Evolutionary conservation across 2,888 invertebrate genomes (phyloP).

Genomic region (Philereme transversata): DNA sequence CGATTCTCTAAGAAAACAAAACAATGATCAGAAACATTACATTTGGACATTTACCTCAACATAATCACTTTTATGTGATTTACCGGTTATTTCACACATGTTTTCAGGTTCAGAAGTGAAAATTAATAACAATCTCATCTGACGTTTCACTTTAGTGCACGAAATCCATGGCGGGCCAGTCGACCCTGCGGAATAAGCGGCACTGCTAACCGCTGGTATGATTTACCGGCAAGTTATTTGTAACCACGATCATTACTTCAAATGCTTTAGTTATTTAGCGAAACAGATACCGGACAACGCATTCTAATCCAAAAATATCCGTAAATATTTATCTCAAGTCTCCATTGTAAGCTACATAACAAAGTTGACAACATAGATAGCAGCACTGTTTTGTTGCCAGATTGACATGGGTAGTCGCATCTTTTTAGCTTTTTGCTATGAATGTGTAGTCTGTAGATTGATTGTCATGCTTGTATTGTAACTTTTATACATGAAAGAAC

Average conservation of each 20-base stretch:
- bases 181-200: conserved; percentile 43
- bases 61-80: conserved; percentile 17
- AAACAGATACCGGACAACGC: conserved; percentile 50
- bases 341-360: conserved; percentile 84
- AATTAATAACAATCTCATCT: conserved; percentile 68
- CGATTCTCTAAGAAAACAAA: not conserved
- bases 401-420: conserved; percentile 82
- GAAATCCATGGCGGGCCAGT: conserved; percentile 80
- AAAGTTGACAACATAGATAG: conserved; percentile 93
- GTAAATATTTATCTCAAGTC: conserved; percentile 87
- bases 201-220: conserved; percentile 1
- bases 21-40: conserved; percentile 3
- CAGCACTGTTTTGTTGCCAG: conserved; percentile 86
- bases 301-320: conserved; percentile 70
- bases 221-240: conserved; percentile 3
- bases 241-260: conserved; percentile 18
- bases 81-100: conserved; percentile 29
- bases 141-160: conserved; percentile 79
- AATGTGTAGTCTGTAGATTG: conserved; percentile 42
- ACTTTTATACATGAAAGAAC: conserved; percentile 44
- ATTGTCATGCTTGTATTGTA: conserved; percentile 36
- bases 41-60: conserved; percentile 42
- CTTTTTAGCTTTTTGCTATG: conserved; percentile 53
- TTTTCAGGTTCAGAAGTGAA: conserved; percentile 46
- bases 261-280: conserved; percentile 55